phyloP scores from a whole-genome alignment of 2,888 invertebrate species.

The Cataglyphis altisquamis region DNA sequence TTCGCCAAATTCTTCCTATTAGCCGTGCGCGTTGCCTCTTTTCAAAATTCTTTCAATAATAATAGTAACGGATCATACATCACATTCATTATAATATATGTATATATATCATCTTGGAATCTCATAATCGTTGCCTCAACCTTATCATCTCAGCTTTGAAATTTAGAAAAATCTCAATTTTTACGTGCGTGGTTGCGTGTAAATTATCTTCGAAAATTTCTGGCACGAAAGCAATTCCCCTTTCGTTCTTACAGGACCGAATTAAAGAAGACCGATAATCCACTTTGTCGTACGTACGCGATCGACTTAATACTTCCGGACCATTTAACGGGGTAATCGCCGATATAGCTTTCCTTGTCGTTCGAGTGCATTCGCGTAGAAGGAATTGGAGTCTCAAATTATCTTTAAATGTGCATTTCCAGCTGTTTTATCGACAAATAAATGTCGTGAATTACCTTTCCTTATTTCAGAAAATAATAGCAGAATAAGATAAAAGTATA shows the following conservation, averaged over 20 bases:
- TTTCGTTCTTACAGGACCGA: slow-evolving; percentile 18
- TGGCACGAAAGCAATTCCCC: not conserved
- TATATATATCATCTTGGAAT: not conserved
- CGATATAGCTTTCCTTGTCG: slow-evolving; percentile 57
- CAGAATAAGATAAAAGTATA: not conserved
- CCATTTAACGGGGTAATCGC: slow-evolving; percentile 67
- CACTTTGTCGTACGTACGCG: slow-evolving; percentile 62
- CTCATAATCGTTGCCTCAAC: not conserved
- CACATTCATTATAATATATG: not conserved
- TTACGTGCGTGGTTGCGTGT: not conserved
- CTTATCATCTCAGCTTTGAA: not conserved
- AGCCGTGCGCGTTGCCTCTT: not conserved
- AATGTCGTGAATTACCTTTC: not conserved
- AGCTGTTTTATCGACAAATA: slow-evolving; percentile 32
- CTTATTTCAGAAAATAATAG: not conserved
- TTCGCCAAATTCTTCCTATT: slow-evolving; percentile 52
- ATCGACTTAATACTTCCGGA: slow-evolving; percentile 66
- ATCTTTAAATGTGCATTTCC: slow-evolving; percentile 57
- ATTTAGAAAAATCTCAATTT: not conserved
- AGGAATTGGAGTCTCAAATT: slow-evolving; percentile 63
- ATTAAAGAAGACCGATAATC: slow-evolving; percentile 62
- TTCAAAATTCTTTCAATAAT: slow-evolving; percentile 14
- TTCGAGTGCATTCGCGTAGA: slow-evolving; percentile 47
- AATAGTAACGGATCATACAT: not conserved
- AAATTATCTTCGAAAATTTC: slow-evolving; percentile 36